Evolutionary conservation across 2,113 vertebrate species (phyloP).

Genomic region (Gavia stellata): DNA sequence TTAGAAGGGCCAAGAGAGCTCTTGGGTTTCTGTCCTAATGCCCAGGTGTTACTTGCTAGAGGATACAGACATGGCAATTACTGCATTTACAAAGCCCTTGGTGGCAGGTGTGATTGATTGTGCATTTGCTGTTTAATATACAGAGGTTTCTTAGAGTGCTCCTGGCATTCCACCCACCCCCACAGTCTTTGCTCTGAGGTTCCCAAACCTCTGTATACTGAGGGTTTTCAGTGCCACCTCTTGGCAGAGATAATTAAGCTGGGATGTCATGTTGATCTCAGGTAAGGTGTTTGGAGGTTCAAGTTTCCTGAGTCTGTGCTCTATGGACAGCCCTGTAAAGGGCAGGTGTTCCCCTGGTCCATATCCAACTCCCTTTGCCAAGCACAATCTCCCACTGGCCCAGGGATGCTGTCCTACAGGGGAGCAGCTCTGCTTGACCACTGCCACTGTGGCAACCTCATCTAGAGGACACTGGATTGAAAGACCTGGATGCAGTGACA

Average conservation of each 20-base stretch:
- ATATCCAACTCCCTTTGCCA: background rate
- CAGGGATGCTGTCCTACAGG: background rate
- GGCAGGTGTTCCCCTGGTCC: background rate
- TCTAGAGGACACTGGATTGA: background rate
- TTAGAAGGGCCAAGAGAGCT: background rate
- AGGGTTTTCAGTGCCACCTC: background rate
- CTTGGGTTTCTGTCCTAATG: background rate
- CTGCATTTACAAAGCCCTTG: background rate
- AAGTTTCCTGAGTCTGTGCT: background rate
- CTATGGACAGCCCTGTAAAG: background rate
- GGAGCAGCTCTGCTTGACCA: background rate
- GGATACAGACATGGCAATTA: background rate
- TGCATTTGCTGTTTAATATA: background rate
- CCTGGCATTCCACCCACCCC: background rate
- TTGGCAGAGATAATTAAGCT: background rate
- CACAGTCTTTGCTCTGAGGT: background rate
- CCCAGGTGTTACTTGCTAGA: background rate
- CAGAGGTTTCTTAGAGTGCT: background rate
- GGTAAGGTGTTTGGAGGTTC: background rate
- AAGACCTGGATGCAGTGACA: background rate
- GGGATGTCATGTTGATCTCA: background rate
- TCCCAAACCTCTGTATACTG: background rate
- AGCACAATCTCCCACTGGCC: background rate
- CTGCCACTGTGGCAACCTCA: background rate
- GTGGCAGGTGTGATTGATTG: background rate